Conservation (phyloP, 1,140 invertebrate species). For the Drosophila tsacasi region DNA sequence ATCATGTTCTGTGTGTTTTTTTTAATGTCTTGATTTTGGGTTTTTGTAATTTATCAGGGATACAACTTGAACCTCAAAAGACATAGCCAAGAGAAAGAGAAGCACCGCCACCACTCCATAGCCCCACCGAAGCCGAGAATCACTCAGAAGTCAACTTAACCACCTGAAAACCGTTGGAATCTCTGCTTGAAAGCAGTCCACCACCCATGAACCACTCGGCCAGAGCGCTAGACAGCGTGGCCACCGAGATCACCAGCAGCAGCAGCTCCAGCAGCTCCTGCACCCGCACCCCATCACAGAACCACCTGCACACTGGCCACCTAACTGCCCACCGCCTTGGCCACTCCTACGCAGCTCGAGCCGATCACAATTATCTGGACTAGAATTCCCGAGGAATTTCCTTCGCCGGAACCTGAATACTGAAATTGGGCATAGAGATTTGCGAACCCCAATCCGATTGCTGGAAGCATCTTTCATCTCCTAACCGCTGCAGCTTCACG, state of each 20-base stretch:
- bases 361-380: slow-evolving; percentile 78
- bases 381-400: slow-evolving; percentile 25
- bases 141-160: slow-evolving; percentile 8
- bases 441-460: slow-evolving; percentile 20
- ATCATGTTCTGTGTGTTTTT: background rate
- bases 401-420: background rate
- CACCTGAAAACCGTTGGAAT: slow-evolving; percentile 36
- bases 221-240: slow-evolving; percentile 75
- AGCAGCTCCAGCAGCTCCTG: slow-evolving; percentile 32
- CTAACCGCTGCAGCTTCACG: slow-evolving; percentile 52
- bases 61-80: slow-evolving; percentile 65
- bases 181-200: slow-evolving; percentile 60
- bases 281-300: slow-evolving; percentile 31
- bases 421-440: background rate
- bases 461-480: slow-evolving; percentile 8
- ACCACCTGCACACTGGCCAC: slow-evolving; percentile 56
- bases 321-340: slow-evolving; percentile 59
- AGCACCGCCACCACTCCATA: slow-evolving; percentile 11
- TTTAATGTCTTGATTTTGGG: background rate
- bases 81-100: slow-evolving; percentile 36
- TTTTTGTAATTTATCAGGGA: slow-evolving; percentile 43
- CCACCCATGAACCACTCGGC: slow-evolving; percentile 79
- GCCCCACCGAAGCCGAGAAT: background rate
- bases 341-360: slow-evolving; percentile 79
- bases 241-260: slow-evolving; percentile 57